Evolutionary conservation across 2,888 invertebrate genomes (phyloP), one percentile per base, ranked within the genome.

Genomic region (Coelopa pilipes): DNA sequence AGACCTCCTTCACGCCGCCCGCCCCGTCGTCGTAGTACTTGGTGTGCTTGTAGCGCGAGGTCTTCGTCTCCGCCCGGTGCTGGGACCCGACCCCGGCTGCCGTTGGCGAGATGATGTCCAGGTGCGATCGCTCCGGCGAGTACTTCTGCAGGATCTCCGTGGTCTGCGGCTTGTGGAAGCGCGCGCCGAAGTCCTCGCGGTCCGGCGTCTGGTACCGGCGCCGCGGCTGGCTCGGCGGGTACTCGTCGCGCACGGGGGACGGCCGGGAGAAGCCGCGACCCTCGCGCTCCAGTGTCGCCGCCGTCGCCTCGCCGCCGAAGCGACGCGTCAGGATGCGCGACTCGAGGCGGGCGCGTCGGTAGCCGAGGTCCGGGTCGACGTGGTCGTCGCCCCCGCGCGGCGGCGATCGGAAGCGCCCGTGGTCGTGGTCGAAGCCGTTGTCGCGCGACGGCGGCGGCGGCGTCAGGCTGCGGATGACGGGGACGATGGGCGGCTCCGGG

Each of bases 271-370:
- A 53, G 3, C 67, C 73, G 0, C 62, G 73, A 10, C 21, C 13
- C 24, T 49, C 24, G 2, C 17, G 47, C 84, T 91, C 88, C 80
- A 82, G 15, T 0, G 82, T 82, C 0, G 76, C 77, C 34, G n/a
- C n/a, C n/a, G n/a, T n/a, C n/a, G n/a, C n/a, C n/a, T n/a, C n/a
- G 17, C 85, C 82, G 85, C 86, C 78, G 88, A 84, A 85, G 3
- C 86, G 82, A 65, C 93, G 89, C 47, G 92, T 92, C 74, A 93
- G 91, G 66, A 94, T 90, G 75, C 94, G 89, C 0, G 94, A 94
- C 84, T 95, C 94, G 17, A 95, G 88, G 55, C 93, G 89, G 76
- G 94, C 92, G 17, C 94, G 89, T 69, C 94, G 89, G 47, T 93
- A 92, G 81, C 94, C 93, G 74, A 94, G 84, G 81, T 87, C 78